Evolutionary conservation across 2,888 invertebrate species (phyloP), one percentile per base, ranked within the genome.

Genomic region (Sepiola atlantica): DNA sequence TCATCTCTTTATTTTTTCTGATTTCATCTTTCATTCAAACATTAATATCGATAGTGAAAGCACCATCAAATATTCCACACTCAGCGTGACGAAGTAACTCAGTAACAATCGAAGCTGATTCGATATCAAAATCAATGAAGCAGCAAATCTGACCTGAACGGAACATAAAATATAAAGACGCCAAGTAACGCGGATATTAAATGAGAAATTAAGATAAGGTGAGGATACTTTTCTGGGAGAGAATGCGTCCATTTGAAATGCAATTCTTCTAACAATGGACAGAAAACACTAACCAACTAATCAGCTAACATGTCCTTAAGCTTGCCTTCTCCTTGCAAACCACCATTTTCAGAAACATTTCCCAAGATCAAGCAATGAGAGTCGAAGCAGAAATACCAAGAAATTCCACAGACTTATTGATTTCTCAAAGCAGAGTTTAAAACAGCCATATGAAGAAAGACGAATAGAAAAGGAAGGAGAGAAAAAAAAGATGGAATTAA

Each of bases 351-450:
- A 77, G 77, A 77, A 77, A 77, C 32, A 77, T 77, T 77, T 77
- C 18, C 77, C 77, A 77, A 77, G 77, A 77, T 77, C 77, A 77
- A 77, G n/a, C 77, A 77, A 77, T 77, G 77, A 77, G 77, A 77
- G 77, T n/a, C n/a, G 77, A 77, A 77, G 77, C 77, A 77, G 77
- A 77, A 77, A 77, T 32, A 77, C 77, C 77, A 77, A 77, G 77
- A 77, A 77, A 77, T 77, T 77, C n/a, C 77, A 77, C n/a, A 32
- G 77, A 77, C 77, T 32, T 77, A 77, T 77, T 77, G 77, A 77
- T 77, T 77, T 77, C n/a, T 77, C n/a, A 77, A 77, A 77, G 77
- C 77, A 77, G 77, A 77, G n/a, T 32, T 77, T 77, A 4, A 77
- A 77, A 77, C 77, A 77, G 77, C 77, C n/a, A 77, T 32, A n/a